Base-by-base conservation (phyloP, 2,888 invertebrate species). In the Meliscaeva auricollis region DNA sequence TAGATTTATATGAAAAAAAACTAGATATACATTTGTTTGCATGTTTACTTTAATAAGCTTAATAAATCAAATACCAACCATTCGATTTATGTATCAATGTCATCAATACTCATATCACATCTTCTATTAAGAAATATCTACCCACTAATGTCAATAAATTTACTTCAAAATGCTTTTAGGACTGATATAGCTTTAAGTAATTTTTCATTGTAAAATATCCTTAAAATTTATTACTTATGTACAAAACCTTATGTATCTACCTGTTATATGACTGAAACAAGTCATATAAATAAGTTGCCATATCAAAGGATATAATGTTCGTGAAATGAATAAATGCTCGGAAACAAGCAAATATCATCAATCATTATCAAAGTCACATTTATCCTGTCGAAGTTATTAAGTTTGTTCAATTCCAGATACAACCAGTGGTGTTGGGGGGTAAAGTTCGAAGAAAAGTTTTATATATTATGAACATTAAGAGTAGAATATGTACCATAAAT, bases 321-420 rank as follows among this genome's bases (percentile, higher is more conserved):
- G 44, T 44, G 62, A 32, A 48, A 48, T 66, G 32, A 32, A 66
- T 48, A 48, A 32, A 44, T 66, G 20, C 8, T 22, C 32, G 15
- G 30, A 46, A 32, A 44, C 4, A 66, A 17, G 22, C n/a, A 20
- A 48, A 66, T n/a, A 17, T 48, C 46, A 66, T 66, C 32, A 66
- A 66, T 66, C 64, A 66, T 66, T 66, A 64, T 48, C n/a, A 48
- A 48, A 48, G 8, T 20, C 13, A 32, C 48, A 48, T 66, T 66
- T 32, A 48, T 48, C 20, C 20, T 20, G 48, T 48, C 32, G 13
- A 48, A 64, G 30, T 62, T 30, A 30, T 17, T 46, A 30, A 15
- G 46, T 48, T 32, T 48, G 17, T 46, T 48, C 48, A 20, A 48
- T 41, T 62, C 22, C 11, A 62, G 5, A 62, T 30, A 60, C 22